These are phyloP conservation scores for Clytia hemisphaerica DNA, from an alignment of 30 jellyfish, hydroid and myxozoan genomes.

Conservation along the genomic window DNA sequence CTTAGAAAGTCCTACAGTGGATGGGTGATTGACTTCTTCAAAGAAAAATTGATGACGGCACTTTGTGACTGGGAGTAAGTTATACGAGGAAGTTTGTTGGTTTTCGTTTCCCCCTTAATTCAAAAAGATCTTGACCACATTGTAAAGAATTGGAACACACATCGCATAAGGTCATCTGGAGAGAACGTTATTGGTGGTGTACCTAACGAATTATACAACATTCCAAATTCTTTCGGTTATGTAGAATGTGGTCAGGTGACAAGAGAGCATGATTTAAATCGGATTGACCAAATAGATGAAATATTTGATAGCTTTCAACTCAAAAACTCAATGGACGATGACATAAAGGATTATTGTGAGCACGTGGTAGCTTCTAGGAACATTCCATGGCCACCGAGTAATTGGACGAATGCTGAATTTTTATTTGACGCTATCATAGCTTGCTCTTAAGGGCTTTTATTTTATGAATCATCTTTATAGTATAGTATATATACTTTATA, in stretches of 20 bases:
- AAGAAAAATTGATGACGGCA: conserved; percentile 13
- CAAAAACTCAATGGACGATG: too few species aligned
- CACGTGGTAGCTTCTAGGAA: too few species aligned
- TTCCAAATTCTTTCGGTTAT: conserved; percentile 7
- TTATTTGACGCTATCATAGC: too few species aligned
- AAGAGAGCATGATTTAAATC: not conserved
- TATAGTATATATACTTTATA: too few species aligned
- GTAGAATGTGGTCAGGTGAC: not conserved
- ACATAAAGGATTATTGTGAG: too few species aligned
- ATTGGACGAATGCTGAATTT: too few species aligned
- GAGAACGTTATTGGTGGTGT: conserved; percentile 16
- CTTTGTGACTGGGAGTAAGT: conserved; percentile 8
- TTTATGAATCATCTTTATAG: too few species aligned
- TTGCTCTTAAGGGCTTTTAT: too few species aligned
- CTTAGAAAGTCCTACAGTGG: conserved; percentile 16
- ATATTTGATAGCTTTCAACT: too few species aligned
- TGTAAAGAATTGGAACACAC: too few species aligned
- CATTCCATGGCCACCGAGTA: too few species aligned
- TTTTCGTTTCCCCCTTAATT: conserved; percentile 18
- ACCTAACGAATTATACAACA: conserved; percentile 20
- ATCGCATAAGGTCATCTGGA: conserved; percentile 12
- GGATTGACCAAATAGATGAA: too few species aligned
- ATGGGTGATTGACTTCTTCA: conserved; percentile 28
- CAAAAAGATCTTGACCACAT: conserved; percentile 27
- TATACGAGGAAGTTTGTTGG: conserved; percentile 28